Evolutionary conservation across 2,113 vertebrate species (phyloP), one percentile per base, ranked within the genome.

Genomic region (Salvelinus namaycush): DNA sequence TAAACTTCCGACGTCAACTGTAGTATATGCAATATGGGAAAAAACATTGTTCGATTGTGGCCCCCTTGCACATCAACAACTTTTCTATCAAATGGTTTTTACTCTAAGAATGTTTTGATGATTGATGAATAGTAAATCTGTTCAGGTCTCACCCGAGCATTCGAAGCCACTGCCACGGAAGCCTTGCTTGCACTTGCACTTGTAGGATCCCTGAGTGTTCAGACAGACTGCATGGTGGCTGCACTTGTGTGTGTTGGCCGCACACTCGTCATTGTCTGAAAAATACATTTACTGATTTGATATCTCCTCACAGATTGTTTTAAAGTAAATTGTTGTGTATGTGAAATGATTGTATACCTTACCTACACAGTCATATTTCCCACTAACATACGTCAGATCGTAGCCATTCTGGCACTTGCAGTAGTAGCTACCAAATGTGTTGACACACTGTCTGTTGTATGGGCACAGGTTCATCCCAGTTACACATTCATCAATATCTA

Each of bases 341-440:
- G 4, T 29, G 29, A 49, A 26, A 12, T 1, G 29, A 26, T 3
- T 0, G 62, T 73, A 76, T 76, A 83, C 89, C 87, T 91, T 93
- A 98, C 97, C 97, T 2, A 94, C 88, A 79, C 97, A 99, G 1
- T 91, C 91, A 87, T 97, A 97, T 84, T 95, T 96, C 44, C 97
- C 96, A 70, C 94, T 93, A 0, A 95, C 89, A 89, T 95, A 97
- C 74, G 89, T 81, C 12, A 99, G 92, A 77, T 95, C 95, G 59
- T 97, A 97, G 64, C 97, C 97, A 49, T 91, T 84, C n/a, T 95
- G 94, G 73, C 97, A 99, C 80, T 92, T 97, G 92, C 97, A 99
- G 80, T 96, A 68, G 84, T 96, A 98, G 83, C 97, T 98, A 31
- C 97, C 96, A 0, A 98, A 99, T 0, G 97, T 98, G 90, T 99